Evolutionary conservation across 2,797 vertebrate species (phyloP).

Genomic region (Lepilemur ruficaudatus): DNA sequence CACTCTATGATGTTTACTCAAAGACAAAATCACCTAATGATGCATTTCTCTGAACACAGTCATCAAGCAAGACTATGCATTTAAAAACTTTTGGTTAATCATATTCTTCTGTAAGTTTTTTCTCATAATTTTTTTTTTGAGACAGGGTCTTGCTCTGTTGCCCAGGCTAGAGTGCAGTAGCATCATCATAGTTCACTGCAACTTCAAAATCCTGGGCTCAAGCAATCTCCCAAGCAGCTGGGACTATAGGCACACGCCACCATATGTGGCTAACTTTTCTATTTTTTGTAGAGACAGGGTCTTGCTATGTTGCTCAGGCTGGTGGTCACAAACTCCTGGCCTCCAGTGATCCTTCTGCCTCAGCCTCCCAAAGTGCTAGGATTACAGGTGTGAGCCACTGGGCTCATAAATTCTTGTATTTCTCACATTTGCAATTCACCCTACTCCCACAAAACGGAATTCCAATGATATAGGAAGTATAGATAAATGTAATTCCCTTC

Average conservation of each 20-base stretch:
- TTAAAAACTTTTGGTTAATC: not conserved
- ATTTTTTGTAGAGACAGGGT: not conserved
- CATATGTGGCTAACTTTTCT: not conserved
- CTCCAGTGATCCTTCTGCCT: not conserved
- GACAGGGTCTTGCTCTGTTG: not conserved
- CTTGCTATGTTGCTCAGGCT: not conserved
- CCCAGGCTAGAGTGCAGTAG: not conserved
- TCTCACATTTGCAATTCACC: not conserved
- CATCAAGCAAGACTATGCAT: not conserved
- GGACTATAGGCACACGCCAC: not conserved
- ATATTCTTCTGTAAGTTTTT: slow-evolving; percentile 11
- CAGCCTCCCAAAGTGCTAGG: not conserved
- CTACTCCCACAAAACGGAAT: not conserved
- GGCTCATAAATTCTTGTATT: slow-evolving; percentile 18
- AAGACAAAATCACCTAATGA: not conserved
- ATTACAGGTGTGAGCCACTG: not conserved
- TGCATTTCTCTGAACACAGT: not conserved
- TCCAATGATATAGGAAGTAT: not conserved
- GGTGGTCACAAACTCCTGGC: not conserved
- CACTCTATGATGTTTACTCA: not conserved
- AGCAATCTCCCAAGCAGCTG: not conserved
- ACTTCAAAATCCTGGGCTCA: not conserved
- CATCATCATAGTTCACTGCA: not conserved
- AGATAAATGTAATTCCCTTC: not conserved
- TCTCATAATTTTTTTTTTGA: not conserved